A percentile compares a stretch with the other conserved stretches of the same genome.
These are phyloP conservation scores for Hirtodrosophila duncani DNA, from an alignment of 2,888 invertebrate species.

Conservation along the genomic window DNA sequence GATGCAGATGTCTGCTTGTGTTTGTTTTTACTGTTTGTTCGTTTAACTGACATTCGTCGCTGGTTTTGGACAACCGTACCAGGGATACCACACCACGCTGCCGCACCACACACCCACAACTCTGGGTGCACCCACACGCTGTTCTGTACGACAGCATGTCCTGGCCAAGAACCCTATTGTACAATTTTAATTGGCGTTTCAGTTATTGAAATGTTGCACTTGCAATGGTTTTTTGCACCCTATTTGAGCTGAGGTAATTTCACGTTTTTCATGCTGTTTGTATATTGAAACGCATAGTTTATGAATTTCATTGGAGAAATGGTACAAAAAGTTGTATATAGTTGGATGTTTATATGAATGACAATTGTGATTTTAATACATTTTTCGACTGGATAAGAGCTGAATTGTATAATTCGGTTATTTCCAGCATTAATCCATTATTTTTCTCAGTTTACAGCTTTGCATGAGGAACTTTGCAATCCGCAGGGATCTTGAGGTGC, in stretches of 20 bases:
- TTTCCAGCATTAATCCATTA: too few relatives aligned
- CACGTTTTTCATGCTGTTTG: background rate
- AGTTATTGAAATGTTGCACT: conserved; percentile 67
- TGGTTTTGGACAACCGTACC: conserved; percentile 12
- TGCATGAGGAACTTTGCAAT: too few relatives aligned
- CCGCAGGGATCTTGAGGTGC: too few relatives aligned
- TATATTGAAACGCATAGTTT: background rate
- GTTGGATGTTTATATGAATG: too few relatives aligned
- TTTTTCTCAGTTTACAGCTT: too few relatives aligned
- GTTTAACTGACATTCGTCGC: conserved; percentile 61
- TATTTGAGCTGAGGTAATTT: background rate
- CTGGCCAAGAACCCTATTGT: conserved; percentile 57
- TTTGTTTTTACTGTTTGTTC: conserved; percentile 61
- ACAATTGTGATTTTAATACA: too few relatives aligned
- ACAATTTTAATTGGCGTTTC: conserved; percentile 68
- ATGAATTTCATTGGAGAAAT: background rate
- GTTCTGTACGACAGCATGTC: conserved; percentile 30
- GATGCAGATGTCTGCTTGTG: conserved; percentile 52
- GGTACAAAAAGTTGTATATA: background rate
- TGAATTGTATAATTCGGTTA: too few relatives aligned
- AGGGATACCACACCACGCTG: too few relatives aligned
- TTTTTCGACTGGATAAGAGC: too few relatives aligned
- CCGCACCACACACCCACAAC: too few relatives aligned
- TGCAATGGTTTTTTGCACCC: conserved; percentile 31
- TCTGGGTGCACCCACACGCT: background rate